Evolutionary conservation across 2,888 invertebrate genomes (phyloP).

Genomic region (Acrocyrtus sp.): DNA sequence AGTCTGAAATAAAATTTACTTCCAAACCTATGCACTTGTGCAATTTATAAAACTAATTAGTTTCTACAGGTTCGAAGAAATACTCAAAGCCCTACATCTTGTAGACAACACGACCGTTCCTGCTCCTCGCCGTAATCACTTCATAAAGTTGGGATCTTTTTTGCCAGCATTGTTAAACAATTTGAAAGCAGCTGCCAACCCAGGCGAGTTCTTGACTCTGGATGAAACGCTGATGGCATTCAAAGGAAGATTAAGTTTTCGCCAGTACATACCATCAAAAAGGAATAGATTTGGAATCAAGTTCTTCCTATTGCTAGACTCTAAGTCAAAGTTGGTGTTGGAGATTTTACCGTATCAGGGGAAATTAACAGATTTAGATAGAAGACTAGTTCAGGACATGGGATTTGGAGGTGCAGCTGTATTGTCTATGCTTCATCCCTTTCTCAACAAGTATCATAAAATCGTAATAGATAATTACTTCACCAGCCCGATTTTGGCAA

Average conservation of each 20-base stretch:
- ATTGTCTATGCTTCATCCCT: neutral
- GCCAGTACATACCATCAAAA: slow-evolving; percentile 54
- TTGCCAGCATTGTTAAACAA: too few relatives aligned
- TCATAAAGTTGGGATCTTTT: too few relatives aligned
- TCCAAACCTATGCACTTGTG: too few relatives aligned
- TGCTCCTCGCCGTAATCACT: too few relatives aligned
- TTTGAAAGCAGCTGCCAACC: too few relatives aligned
- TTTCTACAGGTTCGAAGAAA: too few relatives aligned
- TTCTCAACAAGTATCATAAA: neutral
- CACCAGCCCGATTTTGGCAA: slow-evolving; percentile 22
- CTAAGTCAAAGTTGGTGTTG: slow-evolving; percentile 8
- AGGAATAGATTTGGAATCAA: slow-evolving; percentile 52
- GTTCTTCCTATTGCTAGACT: slow-evolving; percentile 42
- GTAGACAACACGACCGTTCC: neutral
- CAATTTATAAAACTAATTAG: too few relatives aligned
- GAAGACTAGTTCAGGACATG: neutral
- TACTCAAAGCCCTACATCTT: neutral
- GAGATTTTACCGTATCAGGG: slow-evolving; percentile 45
- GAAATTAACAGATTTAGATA: slow-evolving; percentile 1
- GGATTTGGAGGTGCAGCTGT: slow-evolving; percentile 46
- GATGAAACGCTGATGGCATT: slow-evolving; percentile 49
- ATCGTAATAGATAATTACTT: slow-evolving; percentile 44
- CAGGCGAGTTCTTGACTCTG: too few relatives aligned
- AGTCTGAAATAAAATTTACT: too few relatives aligned
- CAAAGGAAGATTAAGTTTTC: slow-evolving; percentile 47